phyloP scores from a whole-genome alignment of 2,113 vertebrate genomes.

The Nibea albiflora region DNA sequence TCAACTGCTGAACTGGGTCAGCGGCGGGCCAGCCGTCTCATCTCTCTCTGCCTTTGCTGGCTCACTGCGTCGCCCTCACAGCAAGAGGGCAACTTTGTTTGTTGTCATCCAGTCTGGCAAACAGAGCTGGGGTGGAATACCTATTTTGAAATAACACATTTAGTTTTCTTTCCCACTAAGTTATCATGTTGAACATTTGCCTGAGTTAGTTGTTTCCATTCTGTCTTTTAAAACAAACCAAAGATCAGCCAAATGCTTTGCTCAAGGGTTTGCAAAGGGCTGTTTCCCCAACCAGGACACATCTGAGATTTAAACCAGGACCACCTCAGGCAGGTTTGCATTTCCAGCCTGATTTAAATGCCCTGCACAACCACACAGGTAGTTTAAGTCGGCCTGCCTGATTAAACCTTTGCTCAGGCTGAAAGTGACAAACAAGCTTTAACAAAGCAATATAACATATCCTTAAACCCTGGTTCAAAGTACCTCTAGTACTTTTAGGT shows the following conservation, averaged over 20 bases:
- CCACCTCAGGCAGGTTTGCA: not conserved
- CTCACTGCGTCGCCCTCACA: not conserved
- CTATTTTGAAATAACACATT: not conserved
- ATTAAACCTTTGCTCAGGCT: not conserved
- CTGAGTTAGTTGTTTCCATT: not conserved
- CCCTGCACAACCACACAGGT: not conserved
- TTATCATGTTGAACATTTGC: not conserved
- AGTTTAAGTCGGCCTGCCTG: not conserved
- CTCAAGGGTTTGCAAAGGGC: no score
- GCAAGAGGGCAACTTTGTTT: conserved; percentile 14
- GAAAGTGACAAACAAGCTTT: not conserved
- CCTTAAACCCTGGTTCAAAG: not conserved
- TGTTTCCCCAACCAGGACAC: not conserved
- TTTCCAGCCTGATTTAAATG: not conserved
- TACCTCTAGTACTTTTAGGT: not conserved
- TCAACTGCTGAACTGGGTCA: conserved; percentile 63
- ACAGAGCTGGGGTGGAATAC: not conserved
- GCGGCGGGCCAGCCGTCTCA: conserved; percentile 10
- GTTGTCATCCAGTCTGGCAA: not conserved
- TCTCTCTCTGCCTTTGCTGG: conserved; percentile 24
- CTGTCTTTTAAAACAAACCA: not conserved
- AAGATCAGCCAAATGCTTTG: no score
- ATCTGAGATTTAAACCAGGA: not conserved
- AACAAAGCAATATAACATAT: not conserved
- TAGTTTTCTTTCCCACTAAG: not conserved